These are phyloP conservation scores for Apamea crenata DNA, from an alignment of 2,888 invertebrate genomes.

Conservation along the genomic window DNA sequence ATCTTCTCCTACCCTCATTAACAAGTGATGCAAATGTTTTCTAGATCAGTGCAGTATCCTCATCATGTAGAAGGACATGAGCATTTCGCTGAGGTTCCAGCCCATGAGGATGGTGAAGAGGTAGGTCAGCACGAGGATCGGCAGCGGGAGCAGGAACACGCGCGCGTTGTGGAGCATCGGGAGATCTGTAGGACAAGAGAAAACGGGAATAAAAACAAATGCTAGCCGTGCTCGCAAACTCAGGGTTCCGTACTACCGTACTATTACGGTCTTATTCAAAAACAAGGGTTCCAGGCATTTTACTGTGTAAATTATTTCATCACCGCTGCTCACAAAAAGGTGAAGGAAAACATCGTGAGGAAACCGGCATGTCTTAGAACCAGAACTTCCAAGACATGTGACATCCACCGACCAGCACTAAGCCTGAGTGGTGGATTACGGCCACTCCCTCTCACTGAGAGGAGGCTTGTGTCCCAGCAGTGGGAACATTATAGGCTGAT, in stretches of 20 bases:
- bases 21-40: constrained; percentile 38
- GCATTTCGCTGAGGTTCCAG: constrained; percentile 95
- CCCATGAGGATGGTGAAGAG: constrained; percentile 94
- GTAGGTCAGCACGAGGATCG: constrained; percentile 94
- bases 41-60: constrained; percentile 90
- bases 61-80: constrained; percentile 96
- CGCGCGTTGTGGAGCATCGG: constrained; percentile 96
- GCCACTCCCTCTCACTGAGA: too few species aligned
- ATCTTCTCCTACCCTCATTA: constrained; percentile 8
- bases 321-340: too few species aligned
- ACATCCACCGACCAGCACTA: too few species aligned
- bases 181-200: constrained; percentile 90
- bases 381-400: too few species aligned
- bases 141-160: constrained; percentile 95
- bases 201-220: neutral
- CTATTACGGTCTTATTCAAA: too few species aligned
- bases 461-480: too few species aligned
- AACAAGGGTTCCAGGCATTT: too few species aligned
- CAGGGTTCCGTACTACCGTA: neutral
- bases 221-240: neutral
- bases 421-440: too few species aligned
- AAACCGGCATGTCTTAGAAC: too few species aligned
- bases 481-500: too few species aligned
- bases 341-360: too few species aligned
- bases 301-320: too few species aligned